phyloP scores from a whole-genome alignment of 2,888 invertebrate genomes.

The Drosophila testacea region DNA sequence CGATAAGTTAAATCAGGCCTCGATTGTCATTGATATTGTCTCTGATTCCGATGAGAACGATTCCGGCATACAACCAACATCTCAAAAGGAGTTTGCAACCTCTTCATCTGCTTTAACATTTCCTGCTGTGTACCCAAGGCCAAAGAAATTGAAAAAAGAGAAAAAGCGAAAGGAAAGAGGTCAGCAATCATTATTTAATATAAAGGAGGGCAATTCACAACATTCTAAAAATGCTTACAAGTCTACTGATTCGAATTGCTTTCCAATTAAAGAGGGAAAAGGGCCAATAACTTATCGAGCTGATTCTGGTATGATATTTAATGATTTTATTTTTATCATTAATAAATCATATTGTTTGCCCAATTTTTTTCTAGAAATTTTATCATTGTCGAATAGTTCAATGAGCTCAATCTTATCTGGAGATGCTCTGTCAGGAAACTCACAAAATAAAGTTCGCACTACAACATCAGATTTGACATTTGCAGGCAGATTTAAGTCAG shows the following conservation, averaged over 20 bases:
- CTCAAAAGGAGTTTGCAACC: slow-evolving; percentile 13
- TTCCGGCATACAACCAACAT: slow-evolving; percentile 9
- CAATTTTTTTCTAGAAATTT: slow-evolving; percentile 58
- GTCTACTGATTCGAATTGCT: slow-evolving; percentile 46
- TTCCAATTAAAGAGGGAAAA: slow-evolving; percentile 54
- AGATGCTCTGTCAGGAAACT: slow-evolving; percentile 46
- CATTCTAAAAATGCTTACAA: slow-evolving; percentile 22
- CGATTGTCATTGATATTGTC: slow-evolving; percentile 82
- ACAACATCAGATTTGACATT: slow-evolving; percentile 81
- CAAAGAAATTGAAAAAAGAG: slow-evolving; percentile 74
- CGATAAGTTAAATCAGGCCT: slow-evolving; percentile 49
- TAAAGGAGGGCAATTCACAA: slow-evolving; percentile 29
- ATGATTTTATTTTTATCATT: background rate
- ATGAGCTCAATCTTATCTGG: slow-evolving; percentile 80
- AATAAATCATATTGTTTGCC: background rate
- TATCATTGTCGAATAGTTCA: slow-evolving; percentile 81
- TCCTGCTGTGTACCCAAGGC: slow-evolving; percentile 20
- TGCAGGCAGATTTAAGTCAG: slow-evolving; percentile 82
- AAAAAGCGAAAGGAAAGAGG: slow-evolving; percentile 68
- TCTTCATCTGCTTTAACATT: slow-evolving; percentile 16
- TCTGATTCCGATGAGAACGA: slow-evolving; percentile 82
- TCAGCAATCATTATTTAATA: slow-evolving; percentile 16
- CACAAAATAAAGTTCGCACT: slow-evolving; percentile 41
- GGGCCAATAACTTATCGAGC: slow-evolving; percentile 29
- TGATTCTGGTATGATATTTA: slow-evolving; percentile 57